Percentiles rank a stretch among this genome's conserved stretches.
phyloP scores from a whole-genome alignment of 2,113 vertebrate species.

The Pitta sordida region DNA sequence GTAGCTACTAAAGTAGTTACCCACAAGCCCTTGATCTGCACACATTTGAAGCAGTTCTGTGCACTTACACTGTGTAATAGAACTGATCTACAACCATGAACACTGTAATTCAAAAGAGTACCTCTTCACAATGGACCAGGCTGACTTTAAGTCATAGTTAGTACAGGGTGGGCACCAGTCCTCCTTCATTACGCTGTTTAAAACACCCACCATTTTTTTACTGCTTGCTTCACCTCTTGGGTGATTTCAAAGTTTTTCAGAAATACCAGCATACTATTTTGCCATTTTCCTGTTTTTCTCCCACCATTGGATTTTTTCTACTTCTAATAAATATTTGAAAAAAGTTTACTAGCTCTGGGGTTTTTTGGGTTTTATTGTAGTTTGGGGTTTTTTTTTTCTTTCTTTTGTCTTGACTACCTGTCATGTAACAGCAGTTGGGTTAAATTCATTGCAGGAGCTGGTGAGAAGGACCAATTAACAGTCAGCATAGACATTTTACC shows the following conservation, averaged over 20 bases:
- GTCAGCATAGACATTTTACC: constrained; percentile 51
- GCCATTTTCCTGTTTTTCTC: neutral
- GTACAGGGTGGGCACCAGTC: accelerated
- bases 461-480: neutral
- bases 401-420: neutral
- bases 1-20: neutral
- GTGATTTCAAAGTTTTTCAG: neutral
- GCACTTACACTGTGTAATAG: neutral
- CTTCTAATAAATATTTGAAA: neutral
- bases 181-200: neutral
- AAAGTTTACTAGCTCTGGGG: neutral
- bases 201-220: neutral
- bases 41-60: neutral
- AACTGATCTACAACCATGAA: neutral
- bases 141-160: neutral
- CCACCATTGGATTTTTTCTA: neutral
- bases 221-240: neutral
- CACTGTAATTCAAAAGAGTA: neutral
- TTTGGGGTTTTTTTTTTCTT: no score
- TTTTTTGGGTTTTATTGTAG: no score
- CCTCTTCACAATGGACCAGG: neutral
- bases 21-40: neutral
- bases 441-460: neutral
- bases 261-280: neutral
- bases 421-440: neutral